Conservation (phyloP, 2,797 vertebrate species). For the Gambusia yucatana region DNA sequence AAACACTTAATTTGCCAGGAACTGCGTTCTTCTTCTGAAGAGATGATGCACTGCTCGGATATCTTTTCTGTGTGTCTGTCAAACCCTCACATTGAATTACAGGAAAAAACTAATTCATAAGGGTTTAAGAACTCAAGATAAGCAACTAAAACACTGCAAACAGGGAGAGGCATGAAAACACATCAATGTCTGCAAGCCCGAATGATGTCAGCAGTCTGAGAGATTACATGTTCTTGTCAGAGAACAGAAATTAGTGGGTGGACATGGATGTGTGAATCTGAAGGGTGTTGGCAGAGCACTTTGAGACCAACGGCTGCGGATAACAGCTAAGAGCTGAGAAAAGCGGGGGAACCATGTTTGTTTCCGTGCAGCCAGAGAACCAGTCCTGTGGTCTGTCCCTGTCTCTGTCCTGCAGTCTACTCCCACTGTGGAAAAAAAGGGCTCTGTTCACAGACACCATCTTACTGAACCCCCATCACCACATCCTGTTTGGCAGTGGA, state of each 20-base stretch:
- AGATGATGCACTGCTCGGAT: conserved; percentile 61
- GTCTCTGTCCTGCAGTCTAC: conserved; percentile 38
- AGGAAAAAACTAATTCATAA: conserved; percentile 62
- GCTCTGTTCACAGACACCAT: conserved; percentile 23
- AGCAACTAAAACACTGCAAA: conserved; percentile 49
- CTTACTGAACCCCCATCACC: conserved; percentile 34
- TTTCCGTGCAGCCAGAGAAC: conserved; percentile 58
- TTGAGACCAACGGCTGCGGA: conserved; percentile 28
- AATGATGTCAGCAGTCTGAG: conserved; percentile 53
- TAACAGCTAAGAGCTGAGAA: conserved; percentile 37
- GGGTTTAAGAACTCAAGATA: conserved; percentile 50
- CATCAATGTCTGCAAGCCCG: conserved; percentile 39
- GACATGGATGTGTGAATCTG: conserved; percentile 36
- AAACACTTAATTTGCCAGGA: conserved; percentile 70
- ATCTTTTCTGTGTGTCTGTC: conserved; percentile 33
- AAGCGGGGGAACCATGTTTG: conserved; percentile 47
- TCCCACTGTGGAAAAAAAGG: conserved; percentile 40
- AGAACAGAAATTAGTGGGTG: conserved; percentile 30
- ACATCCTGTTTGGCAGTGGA: conserved; percentile 32
- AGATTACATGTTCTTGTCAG: conserved; percentile 44
- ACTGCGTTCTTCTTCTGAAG: conserved; percentile 57
- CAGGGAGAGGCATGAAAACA: conserved; percentile 57
- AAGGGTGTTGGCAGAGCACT: conserved; percentile 40
- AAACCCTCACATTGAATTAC: conserved; percentile 60
- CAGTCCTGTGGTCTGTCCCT: conserved; percentile 28